phyloP scores from a whole-genome alignment of 1,140 invertebrate species.

The Drosophila insularis region DNA sequence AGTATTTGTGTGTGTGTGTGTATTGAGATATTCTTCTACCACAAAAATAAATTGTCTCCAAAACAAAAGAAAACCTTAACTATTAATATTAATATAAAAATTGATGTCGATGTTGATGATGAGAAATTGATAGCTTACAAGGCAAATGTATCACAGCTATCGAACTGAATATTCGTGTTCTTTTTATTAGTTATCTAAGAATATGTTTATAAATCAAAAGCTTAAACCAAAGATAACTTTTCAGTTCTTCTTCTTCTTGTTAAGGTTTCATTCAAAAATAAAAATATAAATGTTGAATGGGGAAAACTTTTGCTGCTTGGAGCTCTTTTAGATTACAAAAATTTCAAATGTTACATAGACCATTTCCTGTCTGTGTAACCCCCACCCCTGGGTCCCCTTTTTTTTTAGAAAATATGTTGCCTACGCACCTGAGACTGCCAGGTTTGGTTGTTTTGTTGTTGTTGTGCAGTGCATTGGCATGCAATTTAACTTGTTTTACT shows the following conservation, averaged over 20 bases:
- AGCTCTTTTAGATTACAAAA: not conserved
- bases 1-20: not conserved
- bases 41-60: conserved; percentile 4
- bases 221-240: no score
- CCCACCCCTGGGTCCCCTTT: not conserved
- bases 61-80: not conserved
- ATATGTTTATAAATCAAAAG: no score
- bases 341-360: not conserved
- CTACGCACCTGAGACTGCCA: conserved; percentile 30
- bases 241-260: no score
- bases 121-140: not conserved
- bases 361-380: not conserved
- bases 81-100: not conserved
- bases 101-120: not conserved
- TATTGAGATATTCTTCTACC: not conserved
- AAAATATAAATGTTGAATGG: no score
- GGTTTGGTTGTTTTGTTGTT: conserved; percentile 16
- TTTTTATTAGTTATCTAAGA: no score
- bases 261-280: no score
- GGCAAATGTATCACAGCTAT: not conserved
- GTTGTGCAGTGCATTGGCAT: conserved; percentile 73
- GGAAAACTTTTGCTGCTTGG: no score
- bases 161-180: not conserved
- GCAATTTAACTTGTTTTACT: conserved; percentile 77
- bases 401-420: conserved; percentile 16